phyloP scores from a whole-genome alignment of 2,888 invertebrate genomes.

The Xanthorhoe designata region DNA sequence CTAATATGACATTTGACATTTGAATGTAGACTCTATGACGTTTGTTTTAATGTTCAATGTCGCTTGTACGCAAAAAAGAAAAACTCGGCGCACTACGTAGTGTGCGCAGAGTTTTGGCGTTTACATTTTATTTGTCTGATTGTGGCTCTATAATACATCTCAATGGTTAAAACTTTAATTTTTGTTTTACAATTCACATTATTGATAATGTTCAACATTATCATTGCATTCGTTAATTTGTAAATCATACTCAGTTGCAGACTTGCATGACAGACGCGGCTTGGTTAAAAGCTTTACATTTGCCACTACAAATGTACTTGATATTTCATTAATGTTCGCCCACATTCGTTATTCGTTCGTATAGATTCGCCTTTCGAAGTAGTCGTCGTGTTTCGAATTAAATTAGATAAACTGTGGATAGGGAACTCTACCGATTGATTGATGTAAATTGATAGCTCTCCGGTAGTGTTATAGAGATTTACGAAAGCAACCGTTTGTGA shows the following conservation, averaged over 20 bases:
- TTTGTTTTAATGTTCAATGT: too few relatives aligned
- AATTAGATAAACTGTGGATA: slow-evolving; percentile 42
- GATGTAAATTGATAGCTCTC: slow-evolving; percentile 59
- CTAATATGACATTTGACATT: too few relatives aligned
- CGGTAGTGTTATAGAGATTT: slow-evolving; percentile 39
- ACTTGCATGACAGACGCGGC: neutral
- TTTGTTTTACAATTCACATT: neutral
- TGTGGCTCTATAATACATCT: too few relatives aligned
- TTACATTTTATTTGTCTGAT: too few relatives aligned
- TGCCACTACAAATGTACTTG: neutral
- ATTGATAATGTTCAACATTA: neutral
- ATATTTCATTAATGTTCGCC: slow-evolving; percentile 1
- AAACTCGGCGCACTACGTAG: too few relatives aligned
- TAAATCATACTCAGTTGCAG: neutral
- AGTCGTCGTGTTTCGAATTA: slow-evolving; percentile 42
- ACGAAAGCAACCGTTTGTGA: slow-evolving; percentile 34
- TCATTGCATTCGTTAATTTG: neutral
- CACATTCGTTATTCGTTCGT: slow-evolving; percentile 13
- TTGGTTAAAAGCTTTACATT: too few relatives aligned
- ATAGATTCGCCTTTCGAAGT: slow-evolving; percentile 21
- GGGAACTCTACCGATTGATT: slow-evolving; percentile 54
- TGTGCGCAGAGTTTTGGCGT: too few relatives aligned
- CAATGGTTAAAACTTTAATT: neutral
- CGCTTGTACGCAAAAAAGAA: too few relatives aligned
- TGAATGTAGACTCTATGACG: too few relatives aligned